Base-by-base conservation (phyloP, 2,113 vertebrate genomes). In the Neogobius melanostomus region DNA sequence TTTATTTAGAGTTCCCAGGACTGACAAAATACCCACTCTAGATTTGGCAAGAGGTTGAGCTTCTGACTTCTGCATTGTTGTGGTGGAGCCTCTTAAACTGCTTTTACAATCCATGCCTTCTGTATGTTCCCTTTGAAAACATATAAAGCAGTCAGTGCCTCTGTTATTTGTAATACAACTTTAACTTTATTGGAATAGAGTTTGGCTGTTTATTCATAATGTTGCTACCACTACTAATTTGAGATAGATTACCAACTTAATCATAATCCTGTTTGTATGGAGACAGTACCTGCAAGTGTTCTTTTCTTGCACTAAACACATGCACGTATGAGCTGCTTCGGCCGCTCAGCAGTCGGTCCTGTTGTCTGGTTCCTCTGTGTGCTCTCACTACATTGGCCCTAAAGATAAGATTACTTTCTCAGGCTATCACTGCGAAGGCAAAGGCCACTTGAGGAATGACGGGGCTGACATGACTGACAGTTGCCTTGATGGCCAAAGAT, bases 21-120 rank as follows among this genome's bases (percentile, higher is more conserved):
- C 82, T 53, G 80, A 92, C 90, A 91, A 86, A 85, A 87, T 86
- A 72, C 90, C 92, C 90, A 90, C 92, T 93, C 80, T 68, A 93
- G 91, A 92, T 92, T 91, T 54, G 50, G 54, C 57, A 53, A 86
- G 85, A 89, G 86, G 66, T 79, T 51, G 83, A 75, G 71, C 82
- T 81, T 83, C 65, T 64, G 68, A 80, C 77, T 57, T n/a, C 67
- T 49, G 71, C 83, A 28, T 28, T 52, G 72, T 75, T 48, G 62
- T 15, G 49, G 49, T 51, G 28, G 28, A 51, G 49, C 15, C 49
- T 51, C 6, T 51, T 14, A 14, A 11, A 11, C 46, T 47, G 49
- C 49, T 51, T 51, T 11, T 6, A 47, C 46, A 47, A 47, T 47
- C 7, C 21, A 21, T 21, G 21, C 21, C 7, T 11, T 11, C 10